Evolutionary conservation across 2,113 vertebrate genomes (phyloP).

Genomic region (Erpornis zantholeuca): DNA sequence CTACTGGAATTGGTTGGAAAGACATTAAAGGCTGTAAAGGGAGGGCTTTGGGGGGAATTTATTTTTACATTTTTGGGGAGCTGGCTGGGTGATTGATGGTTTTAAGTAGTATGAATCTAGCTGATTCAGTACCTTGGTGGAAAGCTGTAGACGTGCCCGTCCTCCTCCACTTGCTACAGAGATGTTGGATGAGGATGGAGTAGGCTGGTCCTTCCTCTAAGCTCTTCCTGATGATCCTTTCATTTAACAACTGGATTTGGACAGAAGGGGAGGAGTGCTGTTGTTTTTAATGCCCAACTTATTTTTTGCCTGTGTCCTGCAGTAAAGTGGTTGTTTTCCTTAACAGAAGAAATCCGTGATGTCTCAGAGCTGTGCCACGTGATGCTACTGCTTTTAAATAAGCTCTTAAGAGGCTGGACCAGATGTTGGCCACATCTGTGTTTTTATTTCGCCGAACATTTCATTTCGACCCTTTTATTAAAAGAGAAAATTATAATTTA

Average conservation of each 20-base stretch:
- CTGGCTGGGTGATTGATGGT: background rate
- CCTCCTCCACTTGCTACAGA: background rate
- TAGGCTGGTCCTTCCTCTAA: background rate
- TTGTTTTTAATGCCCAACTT: background rate
- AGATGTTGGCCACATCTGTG: slow-evolving; percentile 67
- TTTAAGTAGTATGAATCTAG: background rate
- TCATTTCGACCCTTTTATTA: slow-evolving; percentile 18
- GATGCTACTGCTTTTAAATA: slow-evolving; percentile 49
- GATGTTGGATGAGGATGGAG: background rate
- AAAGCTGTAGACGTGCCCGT: background rate
- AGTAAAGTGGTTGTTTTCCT: slow-evolving; percentile 12
- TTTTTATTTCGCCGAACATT: slow-evolving; percentile 6
- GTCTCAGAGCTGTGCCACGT: slow-evolving; percentile 44
- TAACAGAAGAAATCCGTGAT: background rate
- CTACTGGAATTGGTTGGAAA: background rate
- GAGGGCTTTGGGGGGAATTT: background rate
- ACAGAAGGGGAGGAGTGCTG: background rate
- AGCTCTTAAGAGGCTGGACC: slow-evolving; percentile 61
- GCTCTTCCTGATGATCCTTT: background rate
- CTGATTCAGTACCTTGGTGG: background rate
- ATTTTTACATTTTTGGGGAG: background rate
- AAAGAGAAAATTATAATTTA: slow-evolving; percentile 32
- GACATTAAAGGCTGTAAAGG: background rate
- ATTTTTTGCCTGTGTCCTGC: slow-evolving; percentile 26
- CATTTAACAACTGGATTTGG: background rate